Conservation (phyloP, 2,113 vertebrate genomes). For the Myxocyprinus asiaticus region DNA sequence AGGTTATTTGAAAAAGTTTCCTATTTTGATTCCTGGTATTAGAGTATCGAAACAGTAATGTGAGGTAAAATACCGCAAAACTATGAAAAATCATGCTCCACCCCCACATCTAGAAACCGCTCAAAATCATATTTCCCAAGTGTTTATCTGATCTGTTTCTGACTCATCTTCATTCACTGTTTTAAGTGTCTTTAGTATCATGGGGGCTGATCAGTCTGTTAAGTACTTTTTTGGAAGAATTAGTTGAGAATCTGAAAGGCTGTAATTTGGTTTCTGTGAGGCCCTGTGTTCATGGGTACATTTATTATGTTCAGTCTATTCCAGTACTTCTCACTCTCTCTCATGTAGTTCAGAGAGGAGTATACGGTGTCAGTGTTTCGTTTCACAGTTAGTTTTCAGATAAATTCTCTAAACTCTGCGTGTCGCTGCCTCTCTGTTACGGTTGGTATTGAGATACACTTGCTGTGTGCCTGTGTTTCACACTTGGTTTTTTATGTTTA, state of each 20-base stretch:
- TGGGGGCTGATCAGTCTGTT: conserved; percentile 2
- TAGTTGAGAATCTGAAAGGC: conserved; percentile 23
- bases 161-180: neutral
- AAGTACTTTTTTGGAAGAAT: neutral
- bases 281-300: neutral
- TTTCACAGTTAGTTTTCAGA: conserved; percentile 20
- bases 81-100: too few species aligned
- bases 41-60: too few species aligned
- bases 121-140: too few species aligned
- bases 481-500: neutral
- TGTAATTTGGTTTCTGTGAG: conserved; percentile 21
- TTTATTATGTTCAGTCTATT: conserved; percentile 11
- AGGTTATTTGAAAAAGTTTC: too few species aligned
- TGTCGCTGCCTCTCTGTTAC: conserved; percentile 22
- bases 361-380: conserved; percentile 14
- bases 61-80: too few species aligned
- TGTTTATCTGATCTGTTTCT: neutral
- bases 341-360: conserved; percentile 3
- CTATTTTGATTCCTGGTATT: too few species aligned
- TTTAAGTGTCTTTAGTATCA: neutral
- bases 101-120: too few species aligned
- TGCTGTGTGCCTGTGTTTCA: neutral
- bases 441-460: conserved; percentile 16
- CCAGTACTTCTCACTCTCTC: neutral
- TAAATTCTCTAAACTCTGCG: conserved; percentile 19